Base-by-base conservation (phyloP, 2,113 vertebrate genomes). In the Cygnus atratus region DNA sequence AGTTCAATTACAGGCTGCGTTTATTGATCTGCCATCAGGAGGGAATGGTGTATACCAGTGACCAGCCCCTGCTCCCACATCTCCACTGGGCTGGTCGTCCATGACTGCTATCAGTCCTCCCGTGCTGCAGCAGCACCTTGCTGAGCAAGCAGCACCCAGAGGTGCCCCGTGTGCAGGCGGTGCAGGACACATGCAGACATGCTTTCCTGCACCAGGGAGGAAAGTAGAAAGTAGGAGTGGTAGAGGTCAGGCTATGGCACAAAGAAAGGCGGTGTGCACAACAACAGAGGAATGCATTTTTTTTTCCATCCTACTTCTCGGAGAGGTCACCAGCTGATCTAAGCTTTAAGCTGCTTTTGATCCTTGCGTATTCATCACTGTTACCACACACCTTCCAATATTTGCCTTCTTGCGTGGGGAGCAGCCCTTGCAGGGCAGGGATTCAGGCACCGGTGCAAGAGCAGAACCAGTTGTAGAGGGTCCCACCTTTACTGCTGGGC, bases 201-300 rank as follows among this genome's bases (percentile, higher is more conserved):
- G 16, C 39, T 37, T 10, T 20, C 55, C 73, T 13, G 58, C 44
- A 44, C 11, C 25, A 20, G 39, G 33, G 33, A 43, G 14, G 19
- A 48, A 48, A 48, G 20, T 22, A 22, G 20, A 48, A 48, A 48
- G 0, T 35, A 21, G 54, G 29, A 43, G 17, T 1, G 33, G 33
- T 4, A 46, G 39, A 58, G 29, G 26, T 7, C 33, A 16, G 24
- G 68, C 13, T 72, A 37, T 5, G 46, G 5, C 0, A 1, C 17
- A 6, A 43, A 50, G 18, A 39, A 55, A 54, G 11, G 13, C 3
- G 2, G 10, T 3, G 9, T 8, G 25, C 19, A 26, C 25, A 63
- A 55, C 35, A 12, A n/a, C 50, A 11, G 2, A 2, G 0, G 14
- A 68, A 46, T 7, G 1, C 1, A 0, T 3, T 24, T 3, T 24